These are phyloP conservation scores for Aldrovandia affinis DNA, from an alignment of 2,797 vertebrate genomes.

Conservation along the genomic window DNA sequence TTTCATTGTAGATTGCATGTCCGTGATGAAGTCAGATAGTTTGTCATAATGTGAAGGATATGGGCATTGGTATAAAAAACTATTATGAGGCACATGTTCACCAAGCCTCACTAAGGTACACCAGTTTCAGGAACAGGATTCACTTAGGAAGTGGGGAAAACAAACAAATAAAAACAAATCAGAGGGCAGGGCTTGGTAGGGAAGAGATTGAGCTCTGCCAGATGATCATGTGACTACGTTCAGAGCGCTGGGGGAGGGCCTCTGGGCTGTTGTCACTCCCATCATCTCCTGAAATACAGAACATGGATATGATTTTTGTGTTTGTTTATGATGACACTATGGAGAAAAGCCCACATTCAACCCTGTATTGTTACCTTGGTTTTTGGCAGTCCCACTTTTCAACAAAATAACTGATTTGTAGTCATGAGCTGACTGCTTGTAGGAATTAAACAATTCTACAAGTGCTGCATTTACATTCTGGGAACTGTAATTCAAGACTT, in stretches of 20 bases:
- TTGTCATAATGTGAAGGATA: background rate
- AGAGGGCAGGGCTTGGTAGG: slow-evolving; percentile 69
- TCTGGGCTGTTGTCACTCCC: slow-evolving; percentile 68
- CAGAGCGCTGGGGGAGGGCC: slow-evolving; percentile 70
- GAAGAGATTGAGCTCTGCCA: slow-evolving; percentile 71
- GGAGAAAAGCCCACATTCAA: background rate
- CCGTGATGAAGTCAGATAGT: background rate
- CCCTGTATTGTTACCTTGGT: background rate
- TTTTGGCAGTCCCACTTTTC: background rate
- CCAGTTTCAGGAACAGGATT: background rate
- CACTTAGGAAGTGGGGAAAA: background rate
- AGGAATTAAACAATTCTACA: background rate
- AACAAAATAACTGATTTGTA: background rate
- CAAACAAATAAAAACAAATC: slow-evolving; percentile 36
- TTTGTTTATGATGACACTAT: background rate
- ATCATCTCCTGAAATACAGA: slow-evolving; percentile 73
- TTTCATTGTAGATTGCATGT: slow-evolving; percentile 1
- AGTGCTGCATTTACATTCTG: background rate
- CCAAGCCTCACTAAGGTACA: slow-evolving; percentile 23
- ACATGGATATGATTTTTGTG: background rate
- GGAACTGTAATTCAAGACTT: background rate
- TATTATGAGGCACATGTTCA: background rate
- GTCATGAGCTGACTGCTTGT: background rate
- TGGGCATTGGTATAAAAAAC: background rate
- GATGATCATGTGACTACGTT: slow-evolving; percentile 85